A percentile compares a stretch with the other conserved stretches of the same genome.
Evolutionary conservation across 2,113 vertebrate species (phyloP).

Genomic region (Alosa alosa): DNA sequence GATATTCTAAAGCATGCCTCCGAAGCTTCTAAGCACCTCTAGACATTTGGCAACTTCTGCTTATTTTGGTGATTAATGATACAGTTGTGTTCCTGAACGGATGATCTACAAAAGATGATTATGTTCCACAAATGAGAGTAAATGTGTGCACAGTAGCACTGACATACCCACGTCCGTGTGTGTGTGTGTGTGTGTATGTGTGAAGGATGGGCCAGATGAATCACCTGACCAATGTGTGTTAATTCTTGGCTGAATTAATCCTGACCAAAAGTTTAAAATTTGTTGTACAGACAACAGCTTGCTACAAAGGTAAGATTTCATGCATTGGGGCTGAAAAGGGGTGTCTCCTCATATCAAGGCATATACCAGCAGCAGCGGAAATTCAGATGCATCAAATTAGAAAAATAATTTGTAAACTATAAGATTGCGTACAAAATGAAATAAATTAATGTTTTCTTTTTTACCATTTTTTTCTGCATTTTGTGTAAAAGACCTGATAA

Average conservation of each 20-base stretch:
- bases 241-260: not conserved
- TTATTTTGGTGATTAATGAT: not conserved
- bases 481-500: conserved; percentile 51
- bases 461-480: conserved; percentile 39
- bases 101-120: conserved; percentile 5
- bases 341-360: conserved; percentile 11
- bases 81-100: not conserved
- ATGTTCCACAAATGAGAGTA: not conserved
- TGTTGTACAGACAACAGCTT: not conserved
- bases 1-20: conserved; percentile 1
- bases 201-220: not conserved
- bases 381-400: conserved; percentile 53
- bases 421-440: conserved; percentile 70
- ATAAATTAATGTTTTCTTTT: conserved; percentile 62
- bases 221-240: not conserved
- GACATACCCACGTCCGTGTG: not conserved
- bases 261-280: not conserved
- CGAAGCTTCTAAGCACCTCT: not conserved
- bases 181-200: not conserved
- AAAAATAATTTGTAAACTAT: conserved; percentile 68
- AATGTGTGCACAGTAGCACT: not conserved
- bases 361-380: conserved; percentile 32
- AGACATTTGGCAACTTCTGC: conserved; percentile 16
- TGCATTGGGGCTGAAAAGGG: not conserved
- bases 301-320: conserved; percentile 15